Percentiles rank a stretch among this genome's conserved stretches.
Evolutionary conservation across 2,888 invertebrate genomes (phyloP).

Genomic region (Stenodera caucasica): DNA sequence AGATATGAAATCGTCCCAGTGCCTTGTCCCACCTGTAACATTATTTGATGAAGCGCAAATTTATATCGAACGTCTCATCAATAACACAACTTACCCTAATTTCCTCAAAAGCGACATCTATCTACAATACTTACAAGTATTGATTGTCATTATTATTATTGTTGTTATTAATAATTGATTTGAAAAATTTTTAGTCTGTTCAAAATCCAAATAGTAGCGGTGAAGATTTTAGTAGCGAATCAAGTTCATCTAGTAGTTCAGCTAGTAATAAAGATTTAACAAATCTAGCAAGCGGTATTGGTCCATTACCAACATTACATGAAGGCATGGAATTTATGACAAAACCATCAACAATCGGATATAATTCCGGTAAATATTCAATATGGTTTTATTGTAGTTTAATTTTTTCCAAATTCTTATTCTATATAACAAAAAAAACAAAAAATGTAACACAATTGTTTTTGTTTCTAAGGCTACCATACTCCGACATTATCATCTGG

Average conservation of each 20-base stretch:
- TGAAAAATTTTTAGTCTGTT: constrained; percentile 49
- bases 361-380: constrained; percentile 52
- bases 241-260: constrained; percentile 51
- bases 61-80: constrained; percentile 78
- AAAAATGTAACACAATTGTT: not conserved
- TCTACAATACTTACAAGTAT: constrained; percentile 78
- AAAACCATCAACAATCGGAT: constrained; percentile 43
- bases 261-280: constrained; percentile 50
- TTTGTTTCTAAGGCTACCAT: constrained; percentile 49
- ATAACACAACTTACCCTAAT: constrained; percentile 86
- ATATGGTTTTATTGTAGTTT: constrained; percentile 30
- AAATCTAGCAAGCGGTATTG: constrained; percentile 49
- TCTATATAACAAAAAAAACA: constrained; percentile 16
- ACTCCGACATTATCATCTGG: constrained; percentile 50
- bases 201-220: constrained; percentile 47
- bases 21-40: constrained; percentile 61
- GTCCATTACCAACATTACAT: constrained; percentile 76
- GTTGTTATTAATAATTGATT: no score
- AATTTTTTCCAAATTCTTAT: constrained; percentile 7
- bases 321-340: constrained; percentile 77
- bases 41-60: constrained; percentile 76
- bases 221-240: constrained; percentile 48
- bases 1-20: constrained; percentile 72
- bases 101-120: constrained; percentile 93
- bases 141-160: no score